Base-by-base conservation (phyloP, 2,888 invertebrate genomes). In the Pseudeuparius sepicola region DNA sequence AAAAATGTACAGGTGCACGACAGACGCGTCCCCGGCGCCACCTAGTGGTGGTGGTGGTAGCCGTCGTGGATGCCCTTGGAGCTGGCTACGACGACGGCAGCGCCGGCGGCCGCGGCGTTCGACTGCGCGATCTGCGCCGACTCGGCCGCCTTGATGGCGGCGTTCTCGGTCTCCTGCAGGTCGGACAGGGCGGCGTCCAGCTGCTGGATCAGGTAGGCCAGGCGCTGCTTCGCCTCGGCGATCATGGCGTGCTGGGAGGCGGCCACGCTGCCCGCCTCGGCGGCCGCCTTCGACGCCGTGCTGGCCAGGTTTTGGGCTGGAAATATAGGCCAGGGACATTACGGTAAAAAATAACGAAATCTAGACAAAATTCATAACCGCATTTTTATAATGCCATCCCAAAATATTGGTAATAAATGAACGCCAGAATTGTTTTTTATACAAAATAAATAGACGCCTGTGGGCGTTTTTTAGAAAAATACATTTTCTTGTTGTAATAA, bases 61-160 rank as follows among this genome's bases (percentile, higher is more conserved):
- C n/a, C 7, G 6, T 20, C 20, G n/a, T 6, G 7, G n/a, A n/a
- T n/a, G 6, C 20, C 20, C n/a, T 14, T 29, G 10, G 33, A 17
- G 4, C 45, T 43, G 18, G 44, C 45, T 14, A 43, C 48, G 20
- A 42, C 44, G 4, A 46, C 47, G 4, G 46, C 49, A 4, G 47
- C 47, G 2, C 46, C 49, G 3, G 48, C 81, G 14, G 73, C 74
- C 0, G 77, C 78, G 1, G 80, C 79, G 54, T 78, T 79, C 23
- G 73, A 74, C 46, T 79, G 80, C 0, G 80, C 80, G 40, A 73
- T 70, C 47, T 77, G 77, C 0, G 78, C 81, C 1, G 75, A 66
- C 34, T 71, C 67, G 60, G 67, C 65, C 14, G 75, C 76, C 50
- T 76, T 77, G 35, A 72, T 64, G 1, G 80, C 75, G 3, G 80